Evolutionary conservation across 2,113 vertebrate species (phyloP).

Genomic region (Coreoperca whiteheadi): DNA sequence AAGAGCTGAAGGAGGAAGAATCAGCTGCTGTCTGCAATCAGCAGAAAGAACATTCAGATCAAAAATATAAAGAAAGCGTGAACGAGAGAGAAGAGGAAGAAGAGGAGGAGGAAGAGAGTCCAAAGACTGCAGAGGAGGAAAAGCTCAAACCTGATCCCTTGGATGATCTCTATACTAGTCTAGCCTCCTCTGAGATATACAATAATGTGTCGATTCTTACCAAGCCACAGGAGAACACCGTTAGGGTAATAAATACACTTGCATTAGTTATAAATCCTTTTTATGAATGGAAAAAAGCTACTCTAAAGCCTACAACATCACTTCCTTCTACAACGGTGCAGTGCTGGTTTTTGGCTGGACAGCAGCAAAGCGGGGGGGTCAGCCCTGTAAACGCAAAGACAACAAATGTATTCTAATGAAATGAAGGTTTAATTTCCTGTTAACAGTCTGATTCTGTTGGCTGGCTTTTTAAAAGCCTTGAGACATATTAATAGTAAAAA

Average conservation of each 20-base stretch:
- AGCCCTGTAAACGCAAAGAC: no score
- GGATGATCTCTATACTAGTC: slow-evolving; percentile 76
- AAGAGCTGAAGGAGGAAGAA: slow-evolving; percentile 70
- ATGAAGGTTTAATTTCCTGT: no score
- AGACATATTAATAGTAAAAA: no score
- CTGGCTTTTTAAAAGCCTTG: no score
- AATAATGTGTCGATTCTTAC: slow-evolving; percentile 49
- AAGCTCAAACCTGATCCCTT: slow-evolving; percentile 66
- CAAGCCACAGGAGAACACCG: slow-evolving; percentile 68
- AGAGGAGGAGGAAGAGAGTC: slow-evolving; percentile 58
- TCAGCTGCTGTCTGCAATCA: slow-evolving; percentile 26
- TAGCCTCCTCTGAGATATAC: slow-evolving; percentile 70
- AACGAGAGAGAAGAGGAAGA: slow-evolving; percentile 65
- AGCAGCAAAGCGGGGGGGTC: no score
- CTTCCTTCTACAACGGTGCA: background rate
- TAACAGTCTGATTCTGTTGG: no score
- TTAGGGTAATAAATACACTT: slow-evolving; percentile 56
- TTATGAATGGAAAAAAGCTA: background rate
- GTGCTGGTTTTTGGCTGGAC: background rate
- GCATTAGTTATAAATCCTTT: background rate
- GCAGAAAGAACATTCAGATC: slow-evolving; percentile 60
- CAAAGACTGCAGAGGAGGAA: slow-evolving; percentile 66
- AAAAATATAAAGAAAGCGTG: slow-evolving; percentile 51
- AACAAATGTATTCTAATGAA: no score
- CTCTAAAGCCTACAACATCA: background rate